phyloP scores from a whole-genome alignment of 2,113 vertebrate genomes.

The Lucifuga dentata region DNA sequence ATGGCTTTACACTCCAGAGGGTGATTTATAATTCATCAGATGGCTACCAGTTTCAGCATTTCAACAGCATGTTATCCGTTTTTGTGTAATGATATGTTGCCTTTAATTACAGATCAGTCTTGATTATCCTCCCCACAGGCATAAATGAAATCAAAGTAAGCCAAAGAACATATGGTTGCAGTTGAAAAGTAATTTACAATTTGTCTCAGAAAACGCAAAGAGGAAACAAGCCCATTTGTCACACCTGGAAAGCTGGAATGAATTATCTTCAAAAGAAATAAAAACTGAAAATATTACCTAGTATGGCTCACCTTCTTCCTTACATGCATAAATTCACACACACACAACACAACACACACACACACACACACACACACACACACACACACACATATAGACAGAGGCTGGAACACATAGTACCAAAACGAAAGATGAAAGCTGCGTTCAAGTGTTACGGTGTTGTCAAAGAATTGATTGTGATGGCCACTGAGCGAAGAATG shows the following conservation, averaged over 20 bases:
- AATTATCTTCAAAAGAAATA: slow-evolving; percentile 67
- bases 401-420: slow-evolving; percentile 21
- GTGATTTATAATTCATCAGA: no score
- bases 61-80: background rate
- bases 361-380: slow-evolving; percentile 10
- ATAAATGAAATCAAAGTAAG: slow-evolving; percentile 15
- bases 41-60: background rate
- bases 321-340: slow-evolving; percentile 12
- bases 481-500: slow-evolving; percentile 28
- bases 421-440: slow-evolving; percentile 59
- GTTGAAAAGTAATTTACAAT: slow-evolving; percentile 48
- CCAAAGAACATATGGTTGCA: slow-evolving; percentile 9
- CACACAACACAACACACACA: slow-evolving; percentile 16
- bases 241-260: slow-evolving; percentile 39
- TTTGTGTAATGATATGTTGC: background rate
- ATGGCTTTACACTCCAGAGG: no score
- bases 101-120: slow-evolving; percentile 36
- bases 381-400: slow-evolving; percentile 4
- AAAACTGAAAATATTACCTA: slow-evolving; percentile 33
- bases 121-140: background rate
- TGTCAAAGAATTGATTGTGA: slow-evolving; percentile 60
- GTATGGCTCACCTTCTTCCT: background rate
- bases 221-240: slow-evolving; percentile 50
- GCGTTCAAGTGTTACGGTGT: slow-evolving; percentile 43
- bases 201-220: slow-evolving; percentile 29